Percentiles rank a stretch among this genome's conserved stretches.
Evolutionary conservation across 37 sponge, comb jelly and placozoan species (phyloP).

Genomic region (Lycopodina hypogea): DNA sequence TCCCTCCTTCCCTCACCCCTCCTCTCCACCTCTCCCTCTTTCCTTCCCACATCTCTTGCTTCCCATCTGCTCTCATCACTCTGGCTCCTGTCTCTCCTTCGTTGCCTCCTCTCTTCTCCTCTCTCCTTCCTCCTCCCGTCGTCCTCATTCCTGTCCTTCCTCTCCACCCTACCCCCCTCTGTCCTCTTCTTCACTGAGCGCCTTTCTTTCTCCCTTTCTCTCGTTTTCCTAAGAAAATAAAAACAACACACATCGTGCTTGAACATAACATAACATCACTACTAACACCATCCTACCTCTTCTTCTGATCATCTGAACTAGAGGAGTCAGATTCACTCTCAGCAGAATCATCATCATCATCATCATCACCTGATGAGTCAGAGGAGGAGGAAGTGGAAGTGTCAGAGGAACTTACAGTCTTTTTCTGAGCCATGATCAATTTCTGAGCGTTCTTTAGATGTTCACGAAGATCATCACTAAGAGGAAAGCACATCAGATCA

Average conservation of each 20-base stretch:
- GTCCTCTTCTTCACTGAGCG: neutral
- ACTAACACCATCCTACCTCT: neutral
- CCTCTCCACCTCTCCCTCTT: neutral
- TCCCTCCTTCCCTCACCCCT: slow-evolving; percentile 5
- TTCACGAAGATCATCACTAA: slow-evolving; percentile 87
- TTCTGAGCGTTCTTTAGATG: slow-evolving; percentile 92
- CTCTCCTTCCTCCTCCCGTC: neutral
- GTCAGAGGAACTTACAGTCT: slow-evolving; percentile 37
- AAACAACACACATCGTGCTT: too few species aligned
- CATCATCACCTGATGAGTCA: slow-evolving; percentile 17
- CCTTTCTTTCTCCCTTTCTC: too few species aligned
- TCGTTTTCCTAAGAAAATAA: too few species aligned
- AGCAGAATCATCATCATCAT: slow-evolving; percentile 14
- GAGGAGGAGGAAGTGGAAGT: slow-evolving; percentile 11
- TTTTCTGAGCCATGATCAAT: slow-evolving; percentile 75
- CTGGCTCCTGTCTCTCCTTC: neutral
- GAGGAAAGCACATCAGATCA: neutral
- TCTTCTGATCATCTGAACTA: slow-evolving; percentile 3
- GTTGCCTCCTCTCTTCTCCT: neutral
- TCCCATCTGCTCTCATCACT: neutral
- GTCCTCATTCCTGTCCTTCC: slow-evolving; percentile 19
- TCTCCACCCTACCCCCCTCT: neutral
- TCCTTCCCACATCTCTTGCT: neutral
- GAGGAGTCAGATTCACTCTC: slow-evolving; percentile 13
- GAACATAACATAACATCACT: too few species aligned